These are phyloP conservation scores for Cacoxenus indagator DNA, from an alignment of 2,888 invertebrate genomes.

Conservation along the genomic window DNA sequence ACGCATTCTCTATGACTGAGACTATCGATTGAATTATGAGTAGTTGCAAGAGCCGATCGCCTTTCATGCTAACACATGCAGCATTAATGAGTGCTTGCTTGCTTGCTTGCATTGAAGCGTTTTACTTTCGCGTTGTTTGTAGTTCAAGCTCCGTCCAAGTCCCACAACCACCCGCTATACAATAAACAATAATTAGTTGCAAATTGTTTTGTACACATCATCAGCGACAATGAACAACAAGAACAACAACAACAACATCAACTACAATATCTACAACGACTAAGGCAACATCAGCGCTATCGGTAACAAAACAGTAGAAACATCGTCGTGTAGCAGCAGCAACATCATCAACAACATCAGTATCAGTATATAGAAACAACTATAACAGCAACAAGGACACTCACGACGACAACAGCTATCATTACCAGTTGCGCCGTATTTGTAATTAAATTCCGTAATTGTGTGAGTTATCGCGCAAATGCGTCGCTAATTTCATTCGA, in stretches of 20 bases:
- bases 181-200: slow-evolving; percentile 10
- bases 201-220: slow-evolving; percentile 8
- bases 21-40: too few species aligned
- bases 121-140: neutral
- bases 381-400: neutral
- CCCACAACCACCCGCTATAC: neutral
- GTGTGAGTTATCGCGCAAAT: slow-evolving; percentile 4
- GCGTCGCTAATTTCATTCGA: neutral
- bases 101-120: neutral
- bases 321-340: neutral
- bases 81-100: neutral
- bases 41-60: neutral
- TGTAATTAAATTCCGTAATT: slow-evolving; percentile 17
- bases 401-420: neutral
- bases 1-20: too few species aligned
- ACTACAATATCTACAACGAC: neutral
- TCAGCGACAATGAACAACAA: neutral
- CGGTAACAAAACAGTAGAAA: neutral
- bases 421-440: neutral
- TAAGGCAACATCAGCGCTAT: neutral
- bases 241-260: neutral
- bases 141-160: neutral
- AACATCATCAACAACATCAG: neutral
- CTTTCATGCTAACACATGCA: neutral
- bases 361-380: neutral